Base-by-base conservation (phyloP, 2,888 invertebrate genomes). In the Caenorhabditis plicata region DNA sequence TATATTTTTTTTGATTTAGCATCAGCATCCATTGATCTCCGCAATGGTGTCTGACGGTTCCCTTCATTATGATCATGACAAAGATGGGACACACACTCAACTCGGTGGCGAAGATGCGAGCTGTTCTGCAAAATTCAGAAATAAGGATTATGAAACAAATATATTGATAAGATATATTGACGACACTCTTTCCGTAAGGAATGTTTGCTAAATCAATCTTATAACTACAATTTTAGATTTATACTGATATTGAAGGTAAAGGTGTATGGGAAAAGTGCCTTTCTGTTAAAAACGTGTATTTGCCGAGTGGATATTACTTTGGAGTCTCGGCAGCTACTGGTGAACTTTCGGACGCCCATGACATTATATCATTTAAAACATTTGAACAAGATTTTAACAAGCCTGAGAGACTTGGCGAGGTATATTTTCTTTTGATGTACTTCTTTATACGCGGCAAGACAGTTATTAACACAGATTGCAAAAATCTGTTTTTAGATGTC, bases 1-100 rank as follows among this genome's bases (percentile, higher is more conserved):
- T 9, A 8, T 4, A 31, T 19, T 13, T 15, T 25, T 25, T 15
- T 23, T 19, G 11, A 22, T 80, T 11, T 82, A 95, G 94, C 96
- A 96, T 83, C 90, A 91, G 80, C 96, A 98, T 85, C 98, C 98
- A 0, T 99, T 91, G 83, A 88, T 98, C 75, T 95, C 95, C 48
- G 93, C 91, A 3, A 98, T 96, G 95, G 87, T 99, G 2, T 95
- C 92, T 83, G 96, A 99, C 83, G 98, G 98, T 15, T 86, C 89
- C 2, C 85, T 92, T 60, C 89, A 89, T 81, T 99, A 98, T 83
- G 98, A 99, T 83, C 98, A 99, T 83, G 98, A 99, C 81, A 85
- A 90, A 38, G 98, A 99, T 84, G 98, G 98, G 40, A 96, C 96
- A 0, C 94, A 94, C 82, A 96, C 96, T 0, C 92, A 95, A 83